Evolutionary conservation across 2,888 invertebrate species (phyloP).

Genomic region (Lasius fuliginosus): DNA sequence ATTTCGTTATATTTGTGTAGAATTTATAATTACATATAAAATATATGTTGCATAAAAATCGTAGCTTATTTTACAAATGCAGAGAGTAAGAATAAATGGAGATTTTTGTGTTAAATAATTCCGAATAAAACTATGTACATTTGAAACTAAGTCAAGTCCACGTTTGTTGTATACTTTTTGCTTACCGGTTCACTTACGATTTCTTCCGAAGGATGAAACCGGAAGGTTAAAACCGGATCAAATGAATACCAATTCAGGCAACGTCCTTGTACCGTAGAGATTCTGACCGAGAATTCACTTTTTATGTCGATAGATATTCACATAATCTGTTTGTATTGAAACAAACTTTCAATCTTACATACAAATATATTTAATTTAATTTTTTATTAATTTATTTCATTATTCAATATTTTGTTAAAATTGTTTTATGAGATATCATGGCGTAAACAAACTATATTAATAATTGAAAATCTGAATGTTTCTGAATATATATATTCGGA

Average conservation of each 20-base stretch:
- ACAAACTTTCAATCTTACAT: slow-evolving; percentile 2
- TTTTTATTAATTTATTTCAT: neutral
- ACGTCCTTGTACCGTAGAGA: slow-evolving; percentile 68
- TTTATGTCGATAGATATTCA: slow-evolving; percentile 41
- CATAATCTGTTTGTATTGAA: neutral
- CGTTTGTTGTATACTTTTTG: slow-evolving; percentile 53
- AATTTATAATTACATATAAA: neutral
- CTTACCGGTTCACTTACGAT: slow-evolving; percentile 63
- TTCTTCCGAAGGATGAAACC: slow-evolving; percentile 68
- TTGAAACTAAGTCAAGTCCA: slow-evolving; percentile 36
- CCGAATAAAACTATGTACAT: slow-evolving; percentile 41
- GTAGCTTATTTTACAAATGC: neutral
- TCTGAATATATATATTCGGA: neutral
- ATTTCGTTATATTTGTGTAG: neutral
- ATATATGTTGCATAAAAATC: neutral
- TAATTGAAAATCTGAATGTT: neutral
- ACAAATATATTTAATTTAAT: neutral
- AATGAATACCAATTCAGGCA: slow-evolving; percentile 69
- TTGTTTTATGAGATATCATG: neutral
- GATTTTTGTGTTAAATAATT: slow-evolving; percentile 19
- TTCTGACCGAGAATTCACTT: slow-evolving; percentile 58
- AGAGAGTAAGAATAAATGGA: neutral
- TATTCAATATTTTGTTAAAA: neutral
- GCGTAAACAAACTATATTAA: neutral
- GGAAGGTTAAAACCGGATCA: slow-evolving; percentile 74